Evolutionary conservation across 1,140 invertebrate species (phyloP).

Genomic region (Drosophila micromelanica): DNA sequence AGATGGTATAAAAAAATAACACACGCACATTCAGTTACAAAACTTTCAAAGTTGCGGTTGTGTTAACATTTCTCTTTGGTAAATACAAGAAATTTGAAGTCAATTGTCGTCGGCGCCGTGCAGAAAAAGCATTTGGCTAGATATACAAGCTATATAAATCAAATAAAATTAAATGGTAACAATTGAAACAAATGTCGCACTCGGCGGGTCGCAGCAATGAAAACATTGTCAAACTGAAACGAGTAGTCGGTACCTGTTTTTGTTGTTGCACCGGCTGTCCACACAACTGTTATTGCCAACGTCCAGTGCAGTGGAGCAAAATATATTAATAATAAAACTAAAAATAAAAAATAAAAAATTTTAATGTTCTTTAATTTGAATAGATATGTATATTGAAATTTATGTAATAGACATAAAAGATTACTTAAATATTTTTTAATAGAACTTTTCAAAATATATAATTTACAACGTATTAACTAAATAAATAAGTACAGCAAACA

Average conservation of each 20-base stretch:
- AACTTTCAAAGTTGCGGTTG: conserved; percentile 69
- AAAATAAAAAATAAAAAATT: background rate
- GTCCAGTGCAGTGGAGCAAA: conserved; percentile 14
- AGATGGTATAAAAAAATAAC: conserved; percentile 57
- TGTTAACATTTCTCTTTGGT: conserved; percentile 65
- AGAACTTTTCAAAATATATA: too few relatives aligned
- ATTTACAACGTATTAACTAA: background rate
- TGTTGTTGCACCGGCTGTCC: conserved; percentile 16
- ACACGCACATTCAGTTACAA: conserved; percentile 34
- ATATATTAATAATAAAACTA: background rate
- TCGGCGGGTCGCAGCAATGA: conserved; percentile 46
- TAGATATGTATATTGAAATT: too few relatives aligned
- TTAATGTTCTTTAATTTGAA: too few relatives aligned
- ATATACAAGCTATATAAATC: conserved; percentile 45
- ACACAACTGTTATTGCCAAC: conserved; percentile 50
- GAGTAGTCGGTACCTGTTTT: conserved; percentile 33
- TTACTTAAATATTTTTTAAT: background rate
- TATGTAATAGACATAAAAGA: too few relatives aligned
- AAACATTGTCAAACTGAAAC: conserved; percentile 55
- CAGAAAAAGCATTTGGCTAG: conserved; percentile 59
- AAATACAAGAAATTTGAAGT: conserved; percentile 73
- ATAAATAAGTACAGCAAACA: background rate
- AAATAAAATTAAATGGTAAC: conserved; percentile 76
- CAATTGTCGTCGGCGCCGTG: conserved; percentile 70
- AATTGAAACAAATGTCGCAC: conserved; percentile 71